A percentile compares a stretch with the other conserved stretches of the same genome.
Evolutionary conservation across 2,797 vertebrate genomes (phyloP).

Genomic region (Takifugu rubripes): DNA sequence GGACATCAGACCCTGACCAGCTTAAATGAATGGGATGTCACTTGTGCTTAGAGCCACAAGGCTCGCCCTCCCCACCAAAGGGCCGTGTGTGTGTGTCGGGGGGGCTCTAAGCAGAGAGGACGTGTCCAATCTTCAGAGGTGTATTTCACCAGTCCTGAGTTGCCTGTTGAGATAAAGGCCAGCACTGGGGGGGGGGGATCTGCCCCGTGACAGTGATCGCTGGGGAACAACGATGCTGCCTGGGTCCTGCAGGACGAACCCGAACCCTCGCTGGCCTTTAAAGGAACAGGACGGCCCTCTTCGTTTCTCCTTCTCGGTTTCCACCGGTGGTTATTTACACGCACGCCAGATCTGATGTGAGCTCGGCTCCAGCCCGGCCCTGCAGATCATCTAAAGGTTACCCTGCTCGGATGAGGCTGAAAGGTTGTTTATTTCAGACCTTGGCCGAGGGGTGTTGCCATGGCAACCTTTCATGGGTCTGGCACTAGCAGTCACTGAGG

Average conservation of each 20-base stretch:
- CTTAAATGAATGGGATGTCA: conserved; percentile 78
- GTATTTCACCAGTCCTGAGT: conserved; percentile 41
- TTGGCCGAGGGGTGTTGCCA: conserved; percentile 54
- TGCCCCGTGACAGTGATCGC: conserved; percentile 62
- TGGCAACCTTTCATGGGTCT: conserved; percentile 66
- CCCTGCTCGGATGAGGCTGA: conserved; percentile 62
- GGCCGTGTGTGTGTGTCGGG: conserved; percentile 17
- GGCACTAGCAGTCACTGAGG: conserved; percentile 50
- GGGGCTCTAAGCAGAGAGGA: conserved; percentile 66
- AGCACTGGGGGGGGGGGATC: conserved; percentile 39
- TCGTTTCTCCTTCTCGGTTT: conserved; percentile 12
- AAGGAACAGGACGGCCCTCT: no score
- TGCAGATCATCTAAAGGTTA: conserved; percentile 67
- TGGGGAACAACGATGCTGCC: conserved; percentile 43
- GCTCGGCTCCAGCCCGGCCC: conserved; percentile 25
- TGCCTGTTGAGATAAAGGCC: conserved; percentile 48
- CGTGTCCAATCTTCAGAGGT: conserved; percentile 64
- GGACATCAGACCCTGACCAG: conserved; percentile 71
- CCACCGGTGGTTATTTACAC: conserved; percentile 23
- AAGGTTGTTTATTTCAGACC: conserved; percentile 69
- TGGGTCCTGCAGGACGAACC: conserved; percentile 33
- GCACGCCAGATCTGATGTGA: conserved; percentile 25
- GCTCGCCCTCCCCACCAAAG: conserved; percentile 45
- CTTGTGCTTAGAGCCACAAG: conserved; percentile 66
- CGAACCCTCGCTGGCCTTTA: not conserved